Evolutionary conservation across 2,888 invertebrate species (phyloP).

Genomic region (Escarpia spicata): DNA sequence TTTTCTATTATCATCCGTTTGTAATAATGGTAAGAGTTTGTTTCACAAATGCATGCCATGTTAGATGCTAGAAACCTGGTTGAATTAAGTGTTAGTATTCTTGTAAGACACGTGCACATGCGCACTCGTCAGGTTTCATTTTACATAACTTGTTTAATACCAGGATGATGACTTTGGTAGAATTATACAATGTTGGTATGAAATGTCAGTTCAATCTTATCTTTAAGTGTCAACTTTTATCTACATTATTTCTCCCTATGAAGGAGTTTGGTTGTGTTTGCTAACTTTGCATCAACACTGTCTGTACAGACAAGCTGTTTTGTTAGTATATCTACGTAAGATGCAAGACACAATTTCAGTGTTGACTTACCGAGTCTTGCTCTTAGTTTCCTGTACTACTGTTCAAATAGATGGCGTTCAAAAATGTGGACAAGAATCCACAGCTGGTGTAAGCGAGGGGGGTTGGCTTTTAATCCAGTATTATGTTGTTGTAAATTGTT

Average conservation of each 20-base stretch:
- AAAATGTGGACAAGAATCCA: neutral
- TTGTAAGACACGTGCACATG: neutral
- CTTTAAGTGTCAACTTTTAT: too few species aligned
- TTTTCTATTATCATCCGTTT: neutral
- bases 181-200: neutral
- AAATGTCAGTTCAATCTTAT: neutral
- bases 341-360: neutral
- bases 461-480: slow-evolving; percentile 7
- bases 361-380: too few species aligned
- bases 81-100: neutral
- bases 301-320: neutral
- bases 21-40: neutral
- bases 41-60: neutral
- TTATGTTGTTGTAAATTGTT: neutral
- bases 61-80: neutral
- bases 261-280: neutral
- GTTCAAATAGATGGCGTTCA: neutral
- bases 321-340: neutral
- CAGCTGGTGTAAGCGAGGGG: neutral
- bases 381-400: neutral
- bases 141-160: neutral
- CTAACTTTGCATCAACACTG: neutral
- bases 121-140: neutral
- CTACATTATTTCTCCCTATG: neutral
- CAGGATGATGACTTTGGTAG: slow-evolving; percentile 8